These are phyloP conservation scores for Tridacna gigas DNA, from an alignment of 2,888 invertebrate genomes.

Conservation along the genomic window DNA sequence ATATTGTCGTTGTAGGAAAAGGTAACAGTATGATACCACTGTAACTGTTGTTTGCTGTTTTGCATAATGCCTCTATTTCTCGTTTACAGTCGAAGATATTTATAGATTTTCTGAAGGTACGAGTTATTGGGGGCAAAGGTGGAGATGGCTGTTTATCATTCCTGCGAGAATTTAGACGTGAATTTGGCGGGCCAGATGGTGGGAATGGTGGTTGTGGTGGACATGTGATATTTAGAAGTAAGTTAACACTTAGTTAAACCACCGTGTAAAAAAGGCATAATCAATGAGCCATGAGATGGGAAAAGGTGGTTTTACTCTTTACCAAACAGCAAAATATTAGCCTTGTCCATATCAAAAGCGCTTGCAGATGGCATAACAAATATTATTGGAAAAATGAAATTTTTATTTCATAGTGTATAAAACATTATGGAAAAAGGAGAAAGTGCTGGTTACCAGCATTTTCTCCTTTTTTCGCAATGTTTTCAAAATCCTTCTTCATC, in stretches of 20 bases:
- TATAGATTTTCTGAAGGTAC: conserved; percentile 90
- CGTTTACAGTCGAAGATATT: conserved; percentile 85
- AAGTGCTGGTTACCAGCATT: no score
- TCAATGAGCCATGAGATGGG: background rate
- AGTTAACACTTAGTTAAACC: background rate
- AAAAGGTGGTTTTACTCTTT: no score
- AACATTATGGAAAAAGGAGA: no score
- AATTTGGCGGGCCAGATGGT: conserved; percentile 94
- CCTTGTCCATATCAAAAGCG: no score
- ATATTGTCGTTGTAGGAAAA: background rate
- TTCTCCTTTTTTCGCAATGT: no score
- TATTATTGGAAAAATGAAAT: no score
- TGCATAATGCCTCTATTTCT: background rate
- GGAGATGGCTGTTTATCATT: conserved; percentile 97
- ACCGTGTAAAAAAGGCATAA: background rate
- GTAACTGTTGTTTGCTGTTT: no score
- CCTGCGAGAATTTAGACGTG: conserved; percentile 92
- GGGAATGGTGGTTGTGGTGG: conserved; percentile 99
- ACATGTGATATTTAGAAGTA: conserved; percentile 93
- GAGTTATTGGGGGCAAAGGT: conserved; percentile 93
- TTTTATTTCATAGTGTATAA: no score
- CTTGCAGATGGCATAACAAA: no score
- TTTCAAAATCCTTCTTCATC: no score
- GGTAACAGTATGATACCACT: background rate
- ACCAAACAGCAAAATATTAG: no score